These are phyloP conservation scores for Leptobrachium leishanense DNA, from an alignment of 2,113 vertebrate genomes.

Conservation along the genomic window DNA sequence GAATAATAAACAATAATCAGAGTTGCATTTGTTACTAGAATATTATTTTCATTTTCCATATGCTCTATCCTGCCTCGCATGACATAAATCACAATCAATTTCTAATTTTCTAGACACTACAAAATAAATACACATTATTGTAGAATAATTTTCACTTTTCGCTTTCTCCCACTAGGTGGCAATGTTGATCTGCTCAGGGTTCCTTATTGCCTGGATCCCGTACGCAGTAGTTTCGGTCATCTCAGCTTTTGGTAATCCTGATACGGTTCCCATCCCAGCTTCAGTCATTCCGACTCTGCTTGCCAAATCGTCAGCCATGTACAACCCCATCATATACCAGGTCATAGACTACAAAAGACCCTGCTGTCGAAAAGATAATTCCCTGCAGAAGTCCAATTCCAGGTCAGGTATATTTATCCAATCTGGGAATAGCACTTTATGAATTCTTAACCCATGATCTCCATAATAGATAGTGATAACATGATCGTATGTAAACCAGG, in stretches of 20 bases:
- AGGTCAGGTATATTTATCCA: background rate
- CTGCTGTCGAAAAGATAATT: constrained; percentile 64
- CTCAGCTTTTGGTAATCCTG: constrained; percentile 84
- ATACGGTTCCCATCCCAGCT: constrained; percentile 82
- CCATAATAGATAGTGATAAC: too few relatives aligned
- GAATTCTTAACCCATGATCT: too few relatives aligned
- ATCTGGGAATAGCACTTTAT: too few relatives aligned
- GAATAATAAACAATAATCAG: too few relatives aligned
- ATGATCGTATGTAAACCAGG: background rate
- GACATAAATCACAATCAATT: too few relatives aligned
- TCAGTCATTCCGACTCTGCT: constrained; percentile 89
- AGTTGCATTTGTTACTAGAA: too few relatives aligned
- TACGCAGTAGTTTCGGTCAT: constrained; percentile 89
- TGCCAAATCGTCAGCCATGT: constrained; percentile 94
- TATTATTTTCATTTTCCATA: too few relatives aligned
- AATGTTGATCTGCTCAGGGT: constrained; percentile 94
- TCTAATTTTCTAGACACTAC: too few relatives aligned
- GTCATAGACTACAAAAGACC: constrained; percentile 77
- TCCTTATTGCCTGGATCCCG: constrained; percentile 92
- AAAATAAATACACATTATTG: too few relatives aligned
- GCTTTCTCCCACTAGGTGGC: constrained; percentile 75
- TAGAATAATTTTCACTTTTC: too few relatives aligned
- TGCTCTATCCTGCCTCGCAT: too few relatives aligned
- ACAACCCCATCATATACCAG: constrained; percentile 96
- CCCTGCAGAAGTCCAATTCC: constrained; percentile 66